phyloP scores from a whole-genome alignment of 2,113 vertebrate species.

The Machaerirhynchus nigripectus region DNA sequence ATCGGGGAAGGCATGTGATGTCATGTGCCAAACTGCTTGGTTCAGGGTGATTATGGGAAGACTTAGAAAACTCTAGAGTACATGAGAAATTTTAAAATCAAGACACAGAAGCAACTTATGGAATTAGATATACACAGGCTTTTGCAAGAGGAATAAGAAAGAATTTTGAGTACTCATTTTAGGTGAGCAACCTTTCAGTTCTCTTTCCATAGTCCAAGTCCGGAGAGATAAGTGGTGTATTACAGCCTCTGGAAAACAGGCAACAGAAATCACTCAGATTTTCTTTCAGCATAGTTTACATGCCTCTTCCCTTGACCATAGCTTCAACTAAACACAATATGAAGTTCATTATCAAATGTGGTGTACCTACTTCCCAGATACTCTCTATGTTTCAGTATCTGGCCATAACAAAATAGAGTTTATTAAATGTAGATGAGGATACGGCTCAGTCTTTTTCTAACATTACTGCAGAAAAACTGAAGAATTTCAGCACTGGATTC shows the following conservation, averaged over 20 bases:
- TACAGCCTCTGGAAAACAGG: not conserved
- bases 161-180: not conserved
- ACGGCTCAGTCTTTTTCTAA: not conserved
- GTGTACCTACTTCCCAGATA: not conserved
- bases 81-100: not conserved
- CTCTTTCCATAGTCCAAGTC: not conserved
- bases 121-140: not conserved
- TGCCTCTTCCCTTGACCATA: not conserved
- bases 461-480: not conserved
- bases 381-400: not conserved
- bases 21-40: not conserved
- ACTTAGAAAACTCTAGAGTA: not conserved
- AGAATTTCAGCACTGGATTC: not conserved
- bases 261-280: not conserved
- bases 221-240: fast-evolving
- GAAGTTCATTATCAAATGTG: not conserved
- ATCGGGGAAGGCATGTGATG: not conserved
- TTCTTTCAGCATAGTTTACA: not conserved
- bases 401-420: fast-evolving
- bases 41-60: not conserved
- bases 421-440: not conserved
- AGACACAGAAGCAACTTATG: not conserved
- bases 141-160: not conserved
- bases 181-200: not conserved
- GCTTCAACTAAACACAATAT: not conserved